A percentile compares a stretch with the other conserved stretches of the same genome.
Conservation (phyloP, 2,888 invertebrate genomes). For the Cremastobaeus sp. region DNA sequence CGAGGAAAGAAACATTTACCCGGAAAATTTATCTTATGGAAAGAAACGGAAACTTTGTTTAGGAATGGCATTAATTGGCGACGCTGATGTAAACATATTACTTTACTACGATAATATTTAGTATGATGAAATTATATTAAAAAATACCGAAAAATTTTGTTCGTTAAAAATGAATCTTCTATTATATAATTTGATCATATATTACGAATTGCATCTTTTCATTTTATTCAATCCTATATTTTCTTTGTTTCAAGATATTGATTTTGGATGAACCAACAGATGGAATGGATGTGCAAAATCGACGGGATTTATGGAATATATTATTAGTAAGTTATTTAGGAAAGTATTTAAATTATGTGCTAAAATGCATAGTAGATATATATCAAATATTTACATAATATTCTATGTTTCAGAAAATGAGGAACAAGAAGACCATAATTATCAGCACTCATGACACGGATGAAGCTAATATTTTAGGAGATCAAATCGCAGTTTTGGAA, state of each 20-base stretch:
- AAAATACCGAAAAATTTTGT: too few species aligned
- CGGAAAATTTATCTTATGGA: slow-evolving; percentile 90
- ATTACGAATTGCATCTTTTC: not conserved
- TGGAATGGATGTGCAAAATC: slow-evolving; percentile 92
- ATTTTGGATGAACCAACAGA: slow-evolving; percentile 92
- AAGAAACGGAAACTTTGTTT: slow-evolving; percentile 93
- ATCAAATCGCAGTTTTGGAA: slow-evolving; percentile 92
- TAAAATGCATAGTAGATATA: too few species aligned
- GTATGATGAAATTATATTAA: slow-evolving; percentile 80
- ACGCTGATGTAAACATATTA: slow-evolving; percentile 80
- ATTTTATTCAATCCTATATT: slow-evolving; percentile 36
- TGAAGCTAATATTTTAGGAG: slow-evolving; percentile 94
- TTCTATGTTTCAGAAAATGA: slow-evolving; percentile 81
- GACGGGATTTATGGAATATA: slow-evolving; percentile 92
- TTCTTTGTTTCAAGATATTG: slow-evolving; percentile 75
- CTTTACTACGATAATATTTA: slow-evolving; percentile 81
- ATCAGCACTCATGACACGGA: slow-evolving; percentile 97
- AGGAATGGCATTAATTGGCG: slow-evolving; percentile 90
- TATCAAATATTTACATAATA: too few species aligned
- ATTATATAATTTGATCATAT: not conserved
- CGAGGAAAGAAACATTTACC: slow-evolving; percentile 82
- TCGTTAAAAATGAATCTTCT: not conserved
- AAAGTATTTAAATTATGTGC: too few species aligned
- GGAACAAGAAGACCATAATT: slow-evolving; percentile 87
- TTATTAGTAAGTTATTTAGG: slow-evolving; percentile 84